These are phyloP conservation scores for Caenorhabditis auriculariae DNA, from an alignment of 2,888 invertebrate species.

Conservation along the genomic window DNA sequence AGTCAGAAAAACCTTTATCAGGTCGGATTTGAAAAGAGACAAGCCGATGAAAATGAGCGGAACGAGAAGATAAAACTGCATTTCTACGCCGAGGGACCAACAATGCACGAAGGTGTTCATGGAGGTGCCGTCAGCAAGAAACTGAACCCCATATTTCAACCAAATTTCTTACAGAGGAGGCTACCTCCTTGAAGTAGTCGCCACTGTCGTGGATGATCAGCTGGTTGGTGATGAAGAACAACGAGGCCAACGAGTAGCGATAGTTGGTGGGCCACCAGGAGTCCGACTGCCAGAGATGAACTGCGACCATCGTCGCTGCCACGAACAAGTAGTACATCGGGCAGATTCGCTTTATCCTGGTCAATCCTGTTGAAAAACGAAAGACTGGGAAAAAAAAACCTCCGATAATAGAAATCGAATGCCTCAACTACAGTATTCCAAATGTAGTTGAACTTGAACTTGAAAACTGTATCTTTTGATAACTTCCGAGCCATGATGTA, in stretches of 20 bases:
- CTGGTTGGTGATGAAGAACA: constrained; percentile 16
- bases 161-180: neutral
- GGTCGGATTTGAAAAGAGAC: constrained; percentile 1
- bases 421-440: constrained; percentile 1
- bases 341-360: constrained; percentile 10
- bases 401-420: constrained; percentile 12
- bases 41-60: constrained; percentile 21
- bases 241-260: constrained; percentile 11
- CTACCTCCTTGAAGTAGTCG: constrained; percentile 22
- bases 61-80: constrained; percentile 25
- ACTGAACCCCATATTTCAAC: constrained; percentile 6
- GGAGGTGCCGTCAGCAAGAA: constrained; percentile 22
- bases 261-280: constrained; percentile 10
- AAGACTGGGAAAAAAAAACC: no score
- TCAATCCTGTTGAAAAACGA: no score
- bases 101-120: constrained; percentile 23
- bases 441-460: no score
- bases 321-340: constrained; percentile 13
- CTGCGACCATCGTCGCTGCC: neutral
- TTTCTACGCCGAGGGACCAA: constrained; percentile 24
- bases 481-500: constrained; percentile 22
- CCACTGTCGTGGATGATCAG: constrained; percentile 14
- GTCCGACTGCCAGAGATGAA: constrained; percentile 5
- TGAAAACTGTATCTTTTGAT: constrained; percentile 6
- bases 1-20: neutral